These are phyloP conservation scores for Monochamus saltuarius DNA, from an alignment of 1,140 invertebrate species.

Conservation along the genomic window DNA sequence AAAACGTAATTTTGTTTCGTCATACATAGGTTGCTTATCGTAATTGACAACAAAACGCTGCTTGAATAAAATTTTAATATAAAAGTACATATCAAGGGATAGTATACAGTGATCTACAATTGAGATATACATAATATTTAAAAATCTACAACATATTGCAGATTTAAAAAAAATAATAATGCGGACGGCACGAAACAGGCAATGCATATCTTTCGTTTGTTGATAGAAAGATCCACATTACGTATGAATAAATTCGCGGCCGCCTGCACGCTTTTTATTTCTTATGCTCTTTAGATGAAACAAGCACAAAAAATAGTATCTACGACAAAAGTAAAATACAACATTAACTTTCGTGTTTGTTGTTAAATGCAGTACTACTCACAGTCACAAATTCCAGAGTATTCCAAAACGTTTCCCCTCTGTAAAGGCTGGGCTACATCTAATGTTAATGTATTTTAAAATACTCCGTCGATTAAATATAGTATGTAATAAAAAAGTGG, in stretches of 20 bases:
- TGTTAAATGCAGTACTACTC: neutral
- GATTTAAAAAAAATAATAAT: neutral
- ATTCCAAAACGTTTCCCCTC: neutral
- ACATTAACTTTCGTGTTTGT: neutral
- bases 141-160: neutral
- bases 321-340: neutral
- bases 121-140: constrained; percentile 6
- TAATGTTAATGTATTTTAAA: neutral
- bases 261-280: neutral
- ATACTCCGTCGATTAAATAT: neutral
- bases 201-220: no score
- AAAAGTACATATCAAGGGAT: constrained; percentile 33
- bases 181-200: neutral
- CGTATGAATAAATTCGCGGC: no score
- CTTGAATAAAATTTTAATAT: constrained; percentile 33
- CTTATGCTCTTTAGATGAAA: neutral
- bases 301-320: neutral
- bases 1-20: no score
- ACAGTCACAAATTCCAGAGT: neutral
- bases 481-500: no score
- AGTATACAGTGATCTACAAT: constrained; percentile 31
- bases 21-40: no score
- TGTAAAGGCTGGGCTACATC: neutral
- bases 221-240: no score
- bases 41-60: no score